Evolutionary conservation across 64 coral and sea anemone genomes (phyloP), one percentile per base, ranked within the genome.

Genomic region (Porites australiensis): DNA sequence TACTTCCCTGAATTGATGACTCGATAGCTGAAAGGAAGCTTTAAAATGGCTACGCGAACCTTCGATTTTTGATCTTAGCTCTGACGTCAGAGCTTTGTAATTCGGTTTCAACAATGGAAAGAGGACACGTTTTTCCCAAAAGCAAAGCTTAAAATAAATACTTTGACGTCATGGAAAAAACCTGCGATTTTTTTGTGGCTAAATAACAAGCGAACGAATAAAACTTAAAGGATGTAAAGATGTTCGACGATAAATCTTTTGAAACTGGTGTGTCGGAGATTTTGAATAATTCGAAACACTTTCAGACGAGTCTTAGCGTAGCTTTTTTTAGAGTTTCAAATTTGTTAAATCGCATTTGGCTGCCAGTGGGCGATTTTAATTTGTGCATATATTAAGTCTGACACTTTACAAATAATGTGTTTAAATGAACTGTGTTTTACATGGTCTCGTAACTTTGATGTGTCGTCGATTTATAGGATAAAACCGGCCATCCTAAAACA

Each of bases 101-200:
- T 51, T 66, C n/a, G 81, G 81, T 23, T 84, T 84, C 69, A 37
- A 20, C 81, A 69, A 64, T 19, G 45, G 81, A 50, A 49, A 68
- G 62, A 49, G 49, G 51, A 50, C 62, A 69, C 81, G 18, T 84
- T 84, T 84, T 62, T 50, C 2, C 16, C 12, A 61, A 65, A n/a
- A 84, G 52, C 10, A 18, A 50, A 68, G 58, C 37, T 51, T 68
- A 53, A 84, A 84, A 84, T 84, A 84, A 15, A 48, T 84, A 45
- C 18, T 13, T 14, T 69, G 63, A 84, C 81, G 81, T 84, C 81
- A 84, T 46, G 0, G 14, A 50, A 13, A 13, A 37, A 44, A 67
- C 44, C 18, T 50, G 45, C 45, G 6, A 19, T 1, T 13, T 65
- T 64, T 12, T 13, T 8, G 14, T 12, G 37, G 60, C 62, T 68